Evolutionary conservation across 2,888 invertebrate genomes (phyloP).

Genomic region (Habroteleia sp.): DNA sequence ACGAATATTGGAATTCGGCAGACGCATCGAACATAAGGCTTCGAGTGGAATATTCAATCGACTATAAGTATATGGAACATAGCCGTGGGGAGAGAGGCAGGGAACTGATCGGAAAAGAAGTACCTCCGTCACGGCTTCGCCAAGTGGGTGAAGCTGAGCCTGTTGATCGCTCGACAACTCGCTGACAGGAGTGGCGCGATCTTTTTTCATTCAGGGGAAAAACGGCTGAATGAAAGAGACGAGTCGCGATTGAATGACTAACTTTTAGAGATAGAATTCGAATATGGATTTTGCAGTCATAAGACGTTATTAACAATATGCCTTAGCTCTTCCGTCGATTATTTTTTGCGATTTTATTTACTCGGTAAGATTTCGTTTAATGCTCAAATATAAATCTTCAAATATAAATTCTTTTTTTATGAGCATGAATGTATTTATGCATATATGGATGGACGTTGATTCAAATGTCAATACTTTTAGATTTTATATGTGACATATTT

Average conservation of each 20-base stretch:
- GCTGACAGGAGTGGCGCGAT: conserved; percentile 44
- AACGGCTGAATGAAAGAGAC: conserved; percentile 49
- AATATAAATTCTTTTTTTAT: no score
- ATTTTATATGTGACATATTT: no score
- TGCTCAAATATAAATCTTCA: no score
- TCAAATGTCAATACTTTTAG: no score
- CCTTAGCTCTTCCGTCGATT: conserved; percentile 5
- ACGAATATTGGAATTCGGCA: conserved; percentile 75
- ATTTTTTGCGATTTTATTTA: neutral
- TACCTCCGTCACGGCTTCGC: conserved; percentile 29
- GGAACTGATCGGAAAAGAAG: conserved; percentile 42
- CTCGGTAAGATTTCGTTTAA: no score
- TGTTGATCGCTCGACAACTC: conserved; percentile 70
- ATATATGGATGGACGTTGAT: no score
- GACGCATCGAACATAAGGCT: conserved; percentile 76
- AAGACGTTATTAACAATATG: conserved; percentile 32
- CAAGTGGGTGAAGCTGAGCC: conserved; percentile 65
- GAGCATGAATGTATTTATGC: no score
- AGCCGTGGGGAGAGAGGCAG: conserved; percentile 48
- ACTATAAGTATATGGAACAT: conserved; percentile 65
- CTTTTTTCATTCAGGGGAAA: conserved; percentile 51
- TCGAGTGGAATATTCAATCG: conserved; percentile 79
- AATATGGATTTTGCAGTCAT: conserved; percentile 44
- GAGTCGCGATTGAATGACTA: conserved; percentile 36
- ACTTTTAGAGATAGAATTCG: conserved; percentile 28